phyloP scores from a whole-genome alignment of 2,113 vertebrate species.

The Solenodon paradoxus region DNA sequence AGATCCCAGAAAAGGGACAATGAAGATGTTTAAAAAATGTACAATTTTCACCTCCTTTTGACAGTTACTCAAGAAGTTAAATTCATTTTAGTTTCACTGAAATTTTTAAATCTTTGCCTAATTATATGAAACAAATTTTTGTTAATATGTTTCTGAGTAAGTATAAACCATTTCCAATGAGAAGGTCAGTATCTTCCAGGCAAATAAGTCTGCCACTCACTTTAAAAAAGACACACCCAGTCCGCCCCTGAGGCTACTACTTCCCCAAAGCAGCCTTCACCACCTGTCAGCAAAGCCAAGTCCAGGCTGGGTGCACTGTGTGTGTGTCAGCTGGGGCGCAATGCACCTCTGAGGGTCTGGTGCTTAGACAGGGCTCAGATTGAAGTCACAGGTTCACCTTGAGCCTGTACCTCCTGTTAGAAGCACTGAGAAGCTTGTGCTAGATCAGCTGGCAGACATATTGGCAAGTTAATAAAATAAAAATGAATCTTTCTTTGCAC shows the following conservation, averaged over 20 bases:
- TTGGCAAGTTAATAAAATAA: background rate
- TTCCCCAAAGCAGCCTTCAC: background rate
- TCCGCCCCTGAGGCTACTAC: background rate
- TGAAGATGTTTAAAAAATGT: background rate
- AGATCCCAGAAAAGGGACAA: background rate
- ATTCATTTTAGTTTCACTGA: slow-evolving; percentile 31
- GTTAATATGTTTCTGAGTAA: slow-evolving; percentile 1
- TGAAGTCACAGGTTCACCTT: background rate
- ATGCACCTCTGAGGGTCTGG: background rate
- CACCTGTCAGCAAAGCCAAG: background rate
- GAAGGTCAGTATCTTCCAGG: background rate
- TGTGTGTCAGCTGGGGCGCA: background rate
- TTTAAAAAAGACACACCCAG: background rate
- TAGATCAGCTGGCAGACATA: background rate
- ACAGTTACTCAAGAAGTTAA: background rate
- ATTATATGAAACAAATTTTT: background rate
- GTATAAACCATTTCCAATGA: background rate
- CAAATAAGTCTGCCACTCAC: background rate
- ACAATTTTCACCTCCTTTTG: background rate
- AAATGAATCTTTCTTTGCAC: background rate
- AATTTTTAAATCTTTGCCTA: background rate
- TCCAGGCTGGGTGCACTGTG: background rate
- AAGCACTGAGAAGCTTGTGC: background rate
- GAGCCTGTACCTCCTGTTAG: background rate
- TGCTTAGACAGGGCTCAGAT: background rate